Evolutionary conservation across 2,888 invertebrate species (phyloP), one percentile per base, ranked within the genome.

Genomic region (Teleogryllus oceanicus): DNA sequence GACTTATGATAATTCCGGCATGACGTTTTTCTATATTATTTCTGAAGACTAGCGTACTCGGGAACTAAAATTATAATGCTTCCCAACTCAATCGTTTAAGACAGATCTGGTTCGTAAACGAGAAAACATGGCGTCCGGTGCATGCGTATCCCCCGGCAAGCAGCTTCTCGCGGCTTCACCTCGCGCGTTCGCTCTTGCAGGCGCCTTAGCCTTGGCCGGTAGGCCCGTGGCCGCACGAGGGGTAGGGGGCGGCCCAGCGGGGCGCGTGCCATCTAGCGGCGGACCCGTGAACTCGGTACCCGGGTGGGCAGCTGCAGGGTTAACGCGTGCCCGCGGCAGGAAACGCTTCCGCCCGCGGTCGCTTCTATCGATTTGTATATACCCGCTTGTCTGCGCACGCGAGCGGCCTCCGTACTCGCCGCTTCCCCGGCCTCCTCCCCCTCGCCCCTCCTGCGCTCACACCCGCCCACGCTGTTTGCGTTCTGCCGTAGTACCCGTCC

Each of bases 221-320:
- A 13, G 62, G 62, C 62, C 62, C n/a, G 0, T 11, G 37, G 8
- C 37, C 37, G 37, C 37, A 37, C 1, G 37, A 37, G 37, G 37
- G 37, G 37, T 37, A 37, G 62, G 62, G 16, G n/a, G 62, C 62
- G 62, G 13, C 62, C 13, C 16, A 5, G 62, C 62, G n/a, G 62
- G 62, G 62, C 62, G 62, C 62, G 62, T 62, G 62, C 62, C 62
- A 62, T 62, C 62, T 62, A 62, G 62, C 62, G 62, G 62, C 62
- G 62, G n/a, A n/a, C n/a, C 62, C 62, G 62, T 62, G 62, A 62
- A 62, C 62, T 62, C n/a, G 62, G n/a, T 62, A 62, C 62, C 62
- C 16, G 62, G 62, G 37, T 37, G 37, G 37, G 37, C 37, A 37
- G 37, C 37, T 37, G 37, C 37, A 37, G 37, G 37, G 62, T 62